Evolutionary conservation across 2,888 invertebrate species (phyloP).

Genomic region (Parnassius apollo): DNA sequence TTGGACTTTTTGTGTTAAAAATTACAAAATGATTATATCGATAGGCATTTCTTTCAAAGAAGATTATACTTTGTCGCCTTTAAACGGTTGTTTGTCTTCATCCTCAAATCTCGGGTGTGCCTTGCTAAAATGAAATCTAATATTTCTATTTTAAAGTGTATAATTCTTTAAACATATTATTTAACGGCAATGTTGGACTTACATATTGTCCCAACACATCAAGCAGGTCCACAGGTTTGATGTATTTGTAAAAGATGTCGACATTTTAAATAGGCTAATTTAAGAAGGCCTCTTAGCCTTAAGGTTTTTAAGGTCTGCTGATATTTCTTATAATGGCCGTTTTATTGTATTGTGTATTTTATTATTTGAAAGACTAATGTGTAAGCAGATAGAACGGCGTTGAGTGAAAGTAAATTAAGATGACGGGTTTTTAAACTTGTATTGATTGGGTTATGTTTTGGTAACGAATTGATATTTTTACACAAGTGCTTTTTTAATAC

Average conservation of each 20-base stretch:
- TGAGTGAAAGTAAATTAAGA: conserved; percentile 56
- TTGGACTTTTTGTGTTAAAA: conserved; percentile 18
- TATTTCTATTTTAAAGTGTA: conserved; percentile 14
- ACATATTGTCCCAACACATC: conserved; percentile 47
- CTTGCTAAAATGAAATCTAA: conserved; percentile 1
- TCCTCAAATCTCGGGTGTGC: background rate
- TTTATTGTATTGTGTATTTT: conserved; percentile 42
- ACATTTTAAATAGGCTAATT: conserved; percentile 40
- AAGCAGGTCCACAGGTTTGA: conserved; percentile 50
- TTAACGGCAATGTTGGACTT: conserved; percentile 30
- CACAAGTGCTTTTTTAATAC: background rate
- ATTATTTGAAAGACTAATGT: conserved; percentile 57
- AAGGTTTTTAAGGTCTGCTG: conserved; percentile 19
- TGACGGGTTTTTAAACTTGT: conserved; percentile 42
- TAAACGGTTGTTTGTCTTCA: conserved; percentile 22
- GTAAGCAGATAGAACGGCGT: conserved; percentile 57
- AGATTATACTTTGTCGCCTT: conserved; percentile 24
- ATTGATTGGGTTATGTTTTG: conserved; percentile 17
- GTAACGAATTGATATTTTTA: conserved; percentile 16
- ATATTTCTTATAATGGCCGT: conserved; percentile 36
- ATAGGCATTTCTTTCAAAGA: conserved; percentile 24
- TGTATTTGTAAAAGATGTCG: conserved; percentile 57
- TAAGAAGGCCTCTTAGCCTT: conserved; percentile 34
- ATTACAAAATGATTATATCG: conserved; percentile 16
- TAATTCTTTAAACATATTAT: conserved; percentile 24